Evolutionary conservation across 1,140 invertebrate species (phyloP).

Genomic region (Zaprionus davidi): DNA sequence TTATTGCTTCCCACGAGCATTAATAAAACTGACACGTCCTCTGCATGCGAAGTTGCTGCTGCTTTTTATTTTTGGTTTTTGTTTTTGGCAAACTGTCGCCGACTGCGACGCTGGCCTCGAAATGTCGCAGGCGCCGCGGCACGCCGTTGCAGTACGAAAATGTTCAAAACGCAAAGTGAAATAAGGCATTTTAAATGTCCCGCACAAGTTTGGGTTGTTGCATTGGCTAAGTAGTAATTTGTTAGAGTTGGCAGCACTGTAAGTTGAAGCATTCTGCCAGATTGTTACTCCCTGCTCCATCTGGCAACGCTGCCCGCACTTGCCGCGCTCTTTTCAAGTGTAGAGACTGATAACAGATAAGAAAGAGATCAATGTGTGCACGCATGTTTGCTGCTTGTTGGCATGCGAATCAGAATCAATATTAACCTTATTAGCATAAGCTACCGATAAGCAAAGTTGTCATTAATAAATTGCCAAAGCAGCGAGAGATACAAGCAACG

Average conservation of each 20-base stretch:
- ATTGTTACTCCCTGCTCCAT: neutral
- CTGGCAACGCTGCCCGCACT: conserved; percentile 6
- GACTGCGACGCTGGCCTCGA: conserved; percentile 34
- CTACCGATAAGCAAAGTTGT: conserved; percentile 38
- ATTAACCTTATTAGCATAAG: conserved; percentile 35
- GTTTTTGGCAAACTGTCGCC: conserved; percentile 39
- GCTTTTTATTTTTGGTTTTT: conserved; percentile 14
- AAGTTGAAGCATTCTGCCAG: neutral
- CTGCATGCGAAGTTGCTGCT: conserved; percentile 53
- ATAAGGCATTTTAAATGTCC: conserved; percentile 18
- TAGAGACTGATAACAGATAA: conserved; percentile 6
- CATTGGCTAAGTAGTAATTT: conserved; percentile 4
- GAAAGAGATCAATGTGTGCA: conserved; percentile 14
- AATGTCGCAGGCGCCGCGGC: conserved; percentile 5
- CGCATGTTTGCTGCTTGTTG: conserved; percentile 6
- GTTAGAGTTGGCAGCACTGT: neutral
- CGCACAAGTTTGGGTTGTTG: conserved; percentile 18
- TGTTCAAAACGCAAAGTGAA: neutral
- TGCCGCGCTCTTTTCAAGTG: conserved; percentile 8
- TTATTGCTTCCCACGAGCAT: conserved; percentile 71
- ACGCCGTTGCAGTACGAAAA: conserved; percentile 21
- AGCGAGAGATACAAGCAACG: conserved; percentile 16
- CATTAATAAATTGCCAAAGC: conserved; percentile 34
- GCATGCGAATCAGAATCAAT: conserved; percentile 38
- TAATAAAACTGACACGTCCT: conserved; percentile 75